A percentile compares a stretch with the other conserved stretches of the same genome.
Evolutionary conservation across 2,888 invertebrate species (phyloP).

Genomic region (Perizoma flavofasciatum): DNA sequence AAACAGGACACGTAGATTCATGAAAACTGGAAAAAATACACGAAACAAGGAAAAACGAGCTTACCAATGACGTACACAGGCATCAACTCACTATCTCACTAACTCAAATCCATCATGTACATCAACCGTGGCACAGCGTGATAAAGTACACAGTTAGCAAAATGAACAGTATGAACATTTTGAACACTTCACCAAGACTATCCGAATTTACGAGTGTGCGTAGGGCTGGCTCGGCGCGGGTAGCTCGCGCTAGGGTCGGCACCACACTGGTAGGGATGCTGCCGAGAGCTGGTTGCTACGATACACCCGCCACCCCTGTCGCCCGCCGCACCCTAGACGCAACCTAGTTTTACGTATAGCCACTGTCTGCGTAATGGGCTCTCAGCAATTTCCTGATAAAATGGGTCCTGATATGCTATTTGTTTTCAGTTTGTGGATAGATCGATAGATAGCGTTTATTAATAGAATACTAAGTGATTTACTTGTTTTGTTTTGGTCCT

Average conservation of each 20-base stretch:
- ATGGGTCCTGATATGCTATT: slow-evolving; percentile 62
- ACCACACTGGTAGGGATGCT: slow-evolving; percentile 80
- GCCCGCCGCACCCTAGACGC: slow-evolving; percentile 75
- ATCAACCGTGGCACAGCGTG: slow-evolving; percentile 73
- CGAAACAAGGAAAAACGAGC: slow-evolving; percentile 24
- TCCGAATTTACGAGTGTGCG: slow-evolving; percentile 36
- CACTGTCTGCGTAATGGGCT: slow-evolving; percentile 77
- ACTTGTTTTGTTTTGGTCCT: slow-evolving; percentile 2
- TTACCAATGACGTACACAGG: slow-evolving; percentile 45
- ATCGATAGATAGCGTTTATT: slow-evolving; percentile 27
- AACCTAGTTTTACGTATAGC: slow-evolving; percentile 80
- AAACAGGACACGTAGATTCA: background rate
- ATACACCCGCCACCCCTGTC: slow-evolving; percentile 69
- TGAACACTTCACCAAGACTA: slow-evolving; percentile 46
- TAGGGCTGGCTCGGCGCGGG: slow-evolving; percentile 54
- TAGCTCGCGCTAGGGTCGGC: slow-evolving; percentile 56
- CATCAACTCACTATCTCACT: slow-evolving; percentile 53
- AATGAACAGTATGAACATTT: slow-evolving; percentile 78
- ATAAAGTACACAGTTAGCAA: slow-evolving; percentile 77
- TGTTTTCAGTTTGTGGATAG: slow-evolving; percentile 43
- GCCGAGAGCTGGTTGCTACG: slow-evolving; percentile 69
- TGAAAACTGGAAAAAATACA: background rate
- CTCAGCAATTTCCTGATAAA: slow-evolving; percentile 79
- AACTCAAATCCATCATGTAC: slow-evolving; percentile 60
- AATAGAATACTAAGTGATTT: slow-evolving; percentile 19